These are phyloP conservation scores for Drosophila bunnanda DNA, from an alignment of 2,888 invertebrate genomes.

Conservation along the genomic window DNA sequence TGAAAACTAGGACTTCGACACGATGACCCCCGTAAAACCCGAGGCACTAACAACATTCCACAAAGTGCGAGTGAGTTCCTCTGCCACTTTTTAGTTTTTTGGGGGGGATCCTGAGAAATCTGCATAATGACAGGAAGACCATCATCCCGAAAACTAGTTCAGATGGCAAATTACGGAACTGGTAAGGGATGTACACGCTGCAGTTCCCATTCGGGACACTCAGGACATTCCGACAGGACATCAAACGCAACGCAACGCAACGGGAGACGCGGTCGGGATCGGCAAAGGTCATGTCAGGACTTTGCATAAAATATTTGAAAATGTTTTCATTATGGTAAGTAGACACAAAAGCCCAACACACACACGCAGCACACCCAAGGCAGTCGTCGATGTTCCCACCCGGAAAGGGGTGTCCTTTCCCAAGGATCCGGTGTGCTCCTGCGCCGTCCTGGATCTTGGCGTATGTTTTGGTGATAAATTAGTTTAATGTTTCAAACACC, in stretches of 20 bases:
- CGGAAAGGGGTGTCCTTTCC: conserved; percentile 59
- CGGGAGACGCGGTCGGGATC: conserved; percentile 64
- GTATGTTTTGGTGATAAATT: conserved; percentile 81
- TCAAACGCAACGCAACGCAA: conserved; percentile 27
- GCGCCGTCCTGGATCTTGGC: conserved; percentile 48
- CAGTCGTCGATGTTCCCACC: conserved; percentile 57
- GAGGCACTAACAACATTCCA: conserved; percentile 42
- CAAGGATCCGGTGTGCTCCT: conserved; percentile 34
- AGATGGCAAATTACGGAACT: conserved; percentile 75
- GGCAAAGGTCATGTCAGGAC: conserved; percentile 75
- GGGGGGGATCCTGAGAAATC: conserved; percentile 55
- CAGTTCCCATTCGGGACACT: conserved; percentile 72
- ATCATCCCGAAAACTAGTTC: conserved; percentile 67
- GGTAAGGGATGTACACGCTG: conserved; percentile 67
- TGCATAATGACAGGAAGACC: conserved; percentile 66
- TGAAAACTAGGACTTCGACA: conserved; percentile 47
- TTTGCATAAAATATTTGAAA: conserved; percentile 80
- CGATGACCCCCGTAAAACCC: conserved; percentile 54
- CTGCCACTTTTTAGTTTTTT: conserved; percentile 11
- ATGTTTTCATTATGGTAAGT: conserved; percentile 80
- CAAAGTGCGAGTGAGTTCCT: conserved; percentile 29
- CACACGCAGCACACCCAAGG: conserved; percentile 16
- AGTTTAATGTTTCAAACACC: conserved; percentile 71
- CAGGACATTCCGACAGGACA: conserved; percentile 56
- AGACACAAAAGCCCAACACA: conserved; percentile 68